Base-by-base conservation (phyloP, 2,797 vertebrate species). In the Iguana delicatissima region DNA sequence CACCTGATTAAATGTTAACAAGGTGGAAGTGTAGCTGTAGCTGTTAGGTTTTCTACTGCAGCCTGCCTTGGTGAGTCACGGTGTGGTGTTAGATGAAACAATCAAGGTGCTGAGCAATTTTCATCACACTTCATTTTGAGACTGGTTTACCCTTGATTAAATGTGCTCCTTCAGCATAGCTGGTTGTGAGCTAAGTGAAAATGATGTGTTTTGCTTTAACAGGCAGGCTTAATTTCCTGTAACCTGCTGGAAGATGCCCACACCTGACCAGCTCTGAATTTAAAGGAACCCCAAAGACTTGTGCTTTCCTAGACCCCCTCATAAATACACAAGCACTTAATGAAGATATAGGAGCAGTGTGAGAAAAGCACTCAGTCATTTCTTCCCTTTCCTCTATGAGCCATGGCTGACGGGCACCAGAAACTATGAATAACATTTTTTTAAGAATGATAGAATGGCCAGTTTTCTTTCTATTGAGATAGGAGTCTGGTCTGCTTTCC, bases 401-500 rank as follows among this genome's bases (percentile, higher is more conserved):
- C 64, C 89, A 72, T 79, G 76, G 76, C 90, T 32, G 46, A 85
- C 20, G 59, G 81, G 13, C 20, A 42, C 42, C 87, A 89, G 0
- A 0, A 94, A 77, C 38, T 32, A 69, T 32, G 29, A 69, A 69
- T 69, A 69, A 69, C 67, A 69, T 69, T 69, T 69, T 26, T 29
- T 10, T 29, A 69, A 59, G 16, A 59, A 42, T 74, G 26, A n/a
- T 22, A 55, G 52, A 88, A 62, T 57, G 46, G 88, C 9, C 20
- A 0, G 87, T 89, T 76, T 91, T 26, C 86, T 24, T 10, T 42
- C 2, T 1, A 0, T 46, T 95, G 89, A 91, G 91, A 95, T 94
- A 96, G 16, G 87, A 94, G 95, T 80, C 3, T 83, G 93, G 83
- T 95, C 94, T 96, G 94, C 86, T 94, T 96, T 95, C 88, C 80